Evolutionary conservation across 2,888 invertebrate species (phyloP), one percentile per base, ranked within the genome.

Genomic region (Mythimna albipuncta): DNA sequence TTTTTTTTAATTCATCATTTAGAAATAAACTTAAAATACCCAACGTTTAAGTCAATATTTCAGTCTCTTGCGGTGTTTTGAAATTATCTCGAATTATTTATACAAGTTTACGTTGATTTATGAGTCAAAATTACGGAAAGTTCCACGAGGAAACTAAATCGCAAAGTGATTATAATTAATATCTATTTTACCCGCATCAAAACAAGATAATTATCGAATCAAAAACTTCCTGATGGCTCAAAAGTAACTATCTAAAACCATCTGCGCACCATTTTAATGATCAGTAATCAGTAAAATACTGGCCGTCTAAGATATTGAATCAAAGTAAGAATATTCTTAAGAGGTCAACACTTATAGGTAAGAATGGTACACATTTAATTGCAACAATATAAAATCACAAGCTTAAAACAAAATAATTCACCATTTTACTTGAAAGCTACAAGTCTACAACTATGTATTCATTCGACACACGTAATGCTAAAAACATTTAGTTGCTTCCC

Each of bases 401-500:
- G n/a, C 2, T 7, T 7, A 19, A 7, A 50, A 19, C 19, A 50
- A 50, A 50, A 50, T 50, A 50, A 21, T n/a, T 58, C 35, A 35
- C 11, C 4, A 26, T 35, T 78, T 35, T 6, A 35, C 10, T 52
- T 32, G n/a, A 44, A 54, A 64, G 5, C 5, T 13, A 32, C 9
- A 47, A 52, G 1, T 47, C 21, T 13, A 50, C 58, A 57, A 21
- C 59, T 41, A 64, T n/a, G 10, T 21, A 65, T 58, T 44, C 26
- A 58, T 68, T 75, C 32, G 47, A 2, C 26, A 61, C n/a, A 38
- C 57, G 66, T 58, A 61, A 61, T 63, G 10, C 47, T 68, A 71
- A 74, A 84, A 77, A 63, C 57, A 82, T 64, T 76, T 50, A 68
- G 59, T 47, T 52, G 58, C 32, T 44, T 21, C 32, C 54, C 64